phyloP scores from a whole-genome alignment of 53 echinoderm and acorn worm species.

The Luidia sarsii region DNA sequence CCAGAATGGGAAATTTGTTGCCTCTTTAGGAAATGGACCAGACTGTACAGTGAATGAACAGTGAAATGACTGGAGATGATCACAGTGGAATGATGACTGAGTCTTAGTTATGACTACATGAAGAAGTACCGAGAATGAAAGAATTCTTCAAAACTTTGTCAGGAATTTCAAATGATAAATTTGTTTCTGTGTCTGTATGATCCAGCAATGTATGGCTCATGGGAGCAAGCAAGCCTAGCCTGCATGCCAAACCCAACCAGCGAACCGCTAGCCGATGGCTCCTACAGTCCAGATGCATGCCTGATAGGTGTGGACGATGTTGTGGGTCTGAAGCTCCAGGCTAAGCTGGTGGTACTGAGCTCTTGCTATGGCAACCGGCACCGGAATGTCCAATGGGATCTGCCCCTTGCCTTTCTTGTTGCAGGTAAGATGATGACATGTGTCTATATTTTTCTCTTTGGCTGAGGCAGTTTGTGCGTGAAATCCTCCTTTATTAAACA shows the following conservation, averaged over 20 bases:
- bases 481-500: no score
- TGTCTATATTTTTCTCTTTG: background rate
- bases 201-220: constrained; percentile 74
- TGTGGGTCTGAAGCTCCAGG: constrained; percentile 68
- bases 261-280: constrained; percentile 50
- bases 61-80: no score
- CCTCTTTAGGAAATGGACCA: no score
- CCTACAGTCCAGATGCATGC: constrained; percentile 62
- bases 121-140: no score
- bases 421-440: constrained; percentile 59
- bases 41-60: no score
- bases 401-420: constrained; percentile 82
- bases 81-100: no score
- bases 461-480: background rate
- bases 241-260: constrained; percentile 77
- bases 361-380: constrained; percentile 91
- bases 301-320: constrained; percentile 79
- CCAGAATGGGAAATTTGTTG: no score
- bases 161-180: no score
- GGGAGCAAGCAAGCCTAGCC: constrained; percentile 77
- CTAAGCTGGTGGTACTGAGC: constrained; percentile 79
- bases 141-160: no score
- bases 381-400: constrained; percentile 55
- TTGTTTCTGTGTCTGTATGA: no score
- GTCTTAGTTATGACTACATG: no score